These are phyloP conservation scores for Casuarius casuarius DNA, from an alignment of 2,113 vertebrate genomes.

Conservation along the genomic window DNA sequence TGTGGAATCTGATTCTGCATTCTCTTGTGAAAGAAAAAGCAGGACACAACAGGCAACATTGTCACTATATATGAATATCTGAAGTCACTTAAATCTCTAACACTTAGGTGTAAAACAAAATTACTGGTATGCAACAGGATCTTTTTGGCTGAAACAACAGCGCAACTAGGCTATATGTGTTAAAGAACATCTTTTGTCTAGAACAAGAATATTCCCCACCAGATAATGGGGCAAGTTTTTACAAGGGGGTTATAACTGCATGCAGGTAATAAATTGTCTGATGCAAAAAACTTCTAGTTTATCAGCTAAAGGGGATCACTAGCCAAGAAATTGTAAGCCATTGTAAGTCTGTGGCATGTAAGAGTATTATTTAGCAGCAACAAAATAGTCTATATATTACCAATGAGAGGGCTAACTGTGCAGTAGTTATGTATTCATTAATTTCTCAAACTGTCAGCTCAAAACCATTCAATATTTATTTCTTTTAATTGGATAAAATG, in stretches of 20 bases:
- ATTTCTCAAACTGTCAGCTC: background rate
- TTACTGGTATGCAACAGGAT: background rate
- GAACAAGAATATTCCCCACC: background rate
- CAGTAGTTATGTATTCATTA: background rate
- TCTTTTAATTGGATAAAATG: background rate
- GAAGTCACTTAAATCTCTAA: background rate
- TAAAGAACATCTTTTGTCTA: background rate
- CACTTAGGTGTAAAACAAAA: background rate
- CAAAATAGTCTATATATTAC: background rate
- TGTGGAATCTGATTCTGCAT: background rate
- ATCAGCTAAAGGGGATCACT: background rate
- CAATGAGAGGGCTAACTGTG: background rate
- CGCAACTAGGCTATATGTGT: background rate
- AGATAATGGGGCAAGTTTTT: background rate
- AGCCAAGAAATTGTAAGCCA: background rate
- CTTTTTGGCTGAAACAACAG: background rate
- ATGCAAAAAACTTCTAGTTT: background rate
- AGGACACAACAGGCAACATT: background rate
- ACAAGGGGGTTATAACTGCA: background rate
- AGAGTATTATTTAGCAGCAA: background rate
- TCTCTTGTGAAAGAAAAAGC: background rate
- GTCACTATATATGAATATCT: rapidly evolving
- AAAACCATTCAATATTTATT: background rate
- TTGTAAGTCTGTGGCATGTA: background rate
- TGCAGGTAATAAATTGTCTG: background rate